Evolutionary conservation across 2,888 invertebrate species (phyloP).

Genomic region (Cataglyphis albicans): DNA sequence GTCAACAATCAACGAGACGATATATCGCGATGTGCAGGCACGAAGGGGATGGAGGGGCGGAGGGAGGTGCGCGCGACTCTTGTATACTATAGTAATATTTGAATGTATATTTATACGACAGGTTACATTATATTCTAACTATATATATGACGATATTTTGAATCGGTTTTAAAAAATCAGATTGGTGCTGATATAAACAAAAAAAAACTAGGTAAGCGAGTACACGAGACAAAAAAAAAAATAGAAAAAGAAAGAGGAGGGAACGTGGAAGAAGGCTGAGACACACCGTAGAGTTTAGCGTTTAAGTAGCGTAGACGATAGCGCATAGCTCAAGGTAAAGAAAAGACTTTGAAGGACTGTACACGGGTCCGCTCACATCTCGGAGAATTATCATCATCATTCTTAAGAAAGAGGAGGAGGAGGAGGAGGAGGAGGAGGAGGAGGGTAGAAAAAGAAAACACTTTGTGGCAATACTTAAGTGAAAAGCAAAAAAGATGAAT

Average conservation of each 20-base stretch:
- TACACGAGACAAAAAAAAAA: slow-evolving; percentile 18
- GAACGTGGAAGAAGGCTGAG: slow-evolving; percentile 86
- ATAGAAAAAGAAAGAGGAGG: slow-evolving; percentile 76
- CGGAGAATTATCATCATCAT: slow-evolving; percentile 74
- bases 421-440: slow-evolving; percentile 8
- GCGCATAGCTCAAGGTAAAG: slow-evolving; percentile 81
- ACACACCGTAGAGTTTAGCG: slow-evolving; percentile 83
- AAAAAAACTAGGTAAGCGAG: slow-evolving; percentile 73
- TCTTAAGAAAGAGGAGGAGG: slow-evolving; percentile 33
- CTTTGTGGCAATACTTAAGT: slow-evolving; percentile 84
- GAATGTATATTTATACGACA: slow-evolving; percentile 86
- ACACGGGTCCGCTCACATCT: slow-evolving; percentile 80
- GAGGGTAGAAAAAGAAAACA: slow-evolving; percentile 13
- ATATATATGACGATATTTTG: slow-evolving; percentile 83
- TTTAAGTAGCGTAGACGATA: slow-evolving; percentile 82
- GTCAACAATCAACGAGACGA: slow-evolving; percentile 48
- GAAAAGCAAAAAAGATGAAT: slow-evolving; percentile 49
- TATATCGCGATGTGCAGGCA: slow-evolving; percentile 21
- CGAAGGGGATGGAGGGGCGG: slow-evolving; percentile 8
- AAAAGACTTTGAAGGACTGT: slow-evolving; percentile 78
- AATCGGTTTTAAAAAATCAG: slow-evolving; percentile 84
- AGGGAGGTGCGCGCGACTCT: slow-evolving; percentile 78
- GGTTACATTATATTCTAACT: slow-evolving; percentile 83
- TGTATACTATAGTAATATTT: slow-evolving; percentile 86
- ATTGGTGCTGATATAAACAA: slow-evolving; percentile 84